Evolutionary conservation across 2,888 invertebrate genomes (phyloP), one percentile per base, ranked within the genome.

Genomic region (Plebejus argus): DNA sequence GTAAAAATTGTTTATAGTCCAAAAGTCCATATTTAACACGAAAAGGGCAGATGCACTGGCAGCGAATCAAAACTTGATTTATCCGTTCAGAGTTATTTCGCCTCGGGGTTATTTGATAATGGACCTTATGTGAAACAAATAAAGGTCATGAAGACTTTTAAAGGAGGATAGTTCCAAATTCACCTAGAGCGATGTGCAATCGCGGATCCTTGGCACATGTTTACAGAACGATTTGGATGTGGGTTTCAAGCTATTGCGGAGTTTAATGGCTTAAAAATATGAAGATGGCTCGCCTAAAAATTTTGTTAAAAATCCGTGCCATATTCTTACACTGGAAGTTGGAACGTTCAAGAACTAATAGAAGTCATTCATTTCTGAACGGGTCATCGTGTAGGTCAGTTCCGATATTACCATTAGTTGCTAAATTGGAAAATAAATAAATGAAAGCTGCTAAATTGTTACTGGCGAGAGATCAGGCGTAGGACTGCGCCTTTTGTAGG

Each of bases 61-160:
- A 72, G 23, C 56, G 72, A 58, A 71, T 77, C 77, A 77, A 77
- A 77, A 45, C 72, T 61, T 77, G 77, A 77, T 77, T 77, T 77
- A 53, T 53, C 53, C 53, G 5, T 53, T 53, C 53, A 53, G 0
- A 53, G 18, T 53, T 0, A 5, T 53, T 53, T 15, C 1, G 5
- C 53, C 18, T 53, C 5, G 18, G 5, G 1, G 53, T 53, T 53
- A 1, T 53, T 18, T 53, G 18, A 53, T 53, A 18, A 18, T 53
- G 53, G 3, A 53, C 53, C 18, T 4, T 53, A 53, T 49, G 4
- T 49, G 3, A 49, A 49, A 12, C 15, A 4, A 53, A 53, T 53
- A 53, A 53, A 53, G 18, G 53, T 18, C 53, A 18, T 53, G 18
- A 53, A 5, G 12, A 4, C 53, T 45, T 12, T 45, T 45, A 45